Percentiles rank a stretch among this genome's conserved stretches.
Conservation (phyloP, 2,113 vertebrate species). For the Sapajus apella region DNA sequence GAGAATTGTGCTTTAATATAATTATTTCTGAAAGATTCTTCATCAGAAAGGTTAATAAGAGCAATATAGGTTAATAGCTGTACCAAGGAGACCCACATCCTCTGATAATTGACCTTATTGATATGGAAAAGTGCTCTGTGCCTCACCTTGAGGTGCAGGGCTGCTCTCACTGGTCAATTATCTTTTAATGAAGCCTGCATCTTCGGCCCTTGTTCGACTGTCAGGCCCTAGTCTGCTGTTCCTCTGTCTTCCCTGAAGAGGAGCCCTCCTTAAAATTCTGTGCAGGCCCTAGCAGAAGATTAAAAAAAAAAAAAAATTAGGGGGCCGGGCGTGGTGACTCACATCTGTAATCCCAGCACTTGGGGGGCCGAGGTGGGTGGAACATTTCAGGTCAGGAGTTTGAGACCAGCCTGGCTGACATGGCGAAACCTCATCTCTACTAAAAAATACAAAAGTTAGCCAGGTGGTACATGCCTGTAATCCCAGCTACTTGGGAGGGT, state of each 20-base stretch:
- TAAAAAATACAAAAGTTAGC: no score
- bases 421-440: no score
- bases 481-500: no score
- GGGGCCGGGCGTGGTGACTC: fast-evolving
- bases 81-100: constrained; percentile 76
- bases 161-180: constrained; percentile 81
- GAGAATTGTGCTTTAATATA: constrained; percentile 85
- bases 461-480: no score
- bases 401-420: no score
- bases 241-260: neutral
- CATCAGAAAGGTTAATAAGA: constrained; percentile 87
- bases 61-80: constrained; percentile 84
- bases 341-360: no score
- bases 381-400: no score
- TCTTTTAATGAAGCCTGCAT: constrained; percentile 69
- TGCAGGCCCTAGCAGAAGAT: no score
- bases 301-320: no score
- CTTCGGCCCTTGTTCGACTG: constrained; percentile 54
- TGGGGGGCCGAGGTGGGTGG: no score
- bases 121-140: constrained; percentile 80
- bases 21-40: constrained; percentile 88
- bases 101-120: constrained; percentile 87
- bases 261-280: neutral
- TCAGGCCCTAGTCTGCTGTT: constrained; percentile 27
- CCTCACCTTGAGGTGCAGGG: constrained; percentile 81